Base-by-base conservation (phyloP, 2,113 vertebrate genomes). In the Paradisaea rubra region DNA sequence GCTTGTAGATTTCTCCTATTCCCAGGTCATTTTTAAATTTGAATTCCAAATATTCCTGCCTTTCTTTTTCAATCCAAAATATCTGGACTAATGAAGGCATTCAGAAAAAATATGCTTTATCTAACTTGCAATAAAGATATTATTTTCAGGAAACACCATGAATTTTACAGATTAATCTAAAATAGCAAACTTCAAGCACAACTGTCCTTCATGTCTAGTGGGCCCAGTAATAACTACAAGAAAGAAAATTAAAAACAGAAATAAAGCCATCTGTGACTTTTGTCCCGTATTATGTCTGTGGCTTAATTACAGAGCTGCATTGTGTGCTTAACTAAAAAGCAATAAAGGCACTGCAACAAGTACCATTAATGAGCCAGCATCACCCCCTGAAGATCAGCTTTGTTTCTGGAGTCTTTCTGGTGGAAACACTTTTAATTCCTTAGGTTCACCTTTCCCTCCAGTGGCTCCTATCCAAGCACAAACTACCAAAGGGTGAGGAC, bases 271-370 rank as follows among this genome's bases (percentile, higher is more conserved):
- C 42, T 61, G 39, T 85, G 52, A 50, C 69, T 71, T 91, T 76
- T 89, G 70, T 81, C 47, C 69, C 18, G 1, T 37, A 50, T 68
- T 81, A 63, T 1, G 53, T 53, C 73, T 79, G 63, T 60, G 64
- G 89, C 61, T 81, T 82, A 53, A 85, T 94, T 94, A 87, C 65
- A 71, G 65, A 92, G 65, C 45, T 49, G 50, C 53, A 82, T 54
- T 72, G 53, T 96, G 83, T 77, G 59, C 73, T 87, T 72, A 71
- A 83, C 73, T 64, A 42, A 76, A 93, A 95, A 81, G 81, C 63
- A 94, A 52, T 82, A 69, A 89, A 90, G 42, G 54, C 71, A 33
- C 60, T 69, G 30, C 76, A 85, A 91, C 70, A 61, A 92, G 37
- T 31, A 45, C 50, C 78, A 76, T 31, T 60, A 70, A 41, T 80